Percentiles rank a stretch among this genome's conserved stretches.
Evolutionary conservation across 2,888 invertebrate species (phyloP).

Genomic region (Siphlonurus alternatus): DNA sequence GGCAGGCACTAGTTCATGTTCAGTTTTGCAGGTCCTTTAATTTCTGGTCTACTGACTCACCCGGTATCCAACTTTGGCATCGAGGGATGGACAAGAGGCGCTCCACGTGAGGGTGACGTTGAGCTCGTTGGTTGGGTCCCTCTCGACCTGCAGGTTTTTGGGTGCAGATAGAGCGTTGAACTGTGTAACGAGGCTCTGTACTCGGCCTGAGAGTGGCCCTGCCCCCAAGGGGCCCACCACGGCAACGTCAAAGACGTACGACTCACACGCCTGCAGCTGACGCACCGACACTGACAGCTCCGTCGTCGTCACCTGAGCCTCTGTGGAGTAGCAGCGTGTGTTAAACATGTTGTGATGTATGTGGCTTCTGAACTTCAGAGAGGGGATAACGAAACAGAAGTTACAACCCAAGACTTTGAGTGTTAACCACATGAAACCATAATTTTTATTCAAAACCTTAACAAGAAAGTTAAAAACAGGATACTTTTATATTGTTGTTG

Average conservation of each 20-base stretch:
- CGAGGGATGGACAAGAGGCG: slow-evolving; percentile 43
- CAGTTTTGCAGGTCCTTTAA: no score
- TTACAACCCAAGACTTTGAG: no score
- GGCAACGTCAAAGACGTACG: slow-evolving; percentile 53
- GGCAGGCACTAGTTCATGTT: no score
- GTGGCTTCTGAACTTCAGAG: no score
- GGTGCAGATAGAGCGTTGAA: slow-evolving; percentile 49
- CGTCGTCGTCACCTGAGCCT: slow-evolving; percentile 30
- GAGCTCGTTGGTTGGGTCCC: slow-evolving; percentile 13
- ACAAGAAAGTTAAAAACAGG: no score
- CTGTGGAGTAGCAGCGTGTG: no score
- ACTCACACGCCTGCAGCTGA: slow-evolving; percentile 52
- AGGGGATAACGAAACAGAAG: no score
- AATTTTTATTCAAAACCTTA: no score
- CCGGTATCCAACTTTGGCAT: slow-evolving; percentile 36
- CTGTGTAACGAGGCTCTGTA: slow-evolving; percentile 37
- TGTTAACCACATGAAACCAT: no score
- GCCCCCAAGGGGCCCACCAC: slow-evolving; percentile 42
- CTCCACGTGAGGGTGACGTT: slow-evolving; percentile 38
- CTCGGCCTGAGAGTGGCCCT: slow-evolving; percentile 41
- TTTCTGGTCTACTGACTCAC: slow-evolving; percentile 38
- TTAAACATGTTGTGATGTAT: no score
- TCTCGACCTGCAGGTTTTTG: slow-evolving; percentile 38
- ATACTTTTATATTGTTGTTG: no score
- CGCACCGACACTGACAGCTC: slow-evolving; percentile 37